A percentile compares a stretch with the other conserved stretches of the same genome.
Conservation (phyloP, 2,113 vertebrate species). For the Phrynosoma blainvillii region DNA sequence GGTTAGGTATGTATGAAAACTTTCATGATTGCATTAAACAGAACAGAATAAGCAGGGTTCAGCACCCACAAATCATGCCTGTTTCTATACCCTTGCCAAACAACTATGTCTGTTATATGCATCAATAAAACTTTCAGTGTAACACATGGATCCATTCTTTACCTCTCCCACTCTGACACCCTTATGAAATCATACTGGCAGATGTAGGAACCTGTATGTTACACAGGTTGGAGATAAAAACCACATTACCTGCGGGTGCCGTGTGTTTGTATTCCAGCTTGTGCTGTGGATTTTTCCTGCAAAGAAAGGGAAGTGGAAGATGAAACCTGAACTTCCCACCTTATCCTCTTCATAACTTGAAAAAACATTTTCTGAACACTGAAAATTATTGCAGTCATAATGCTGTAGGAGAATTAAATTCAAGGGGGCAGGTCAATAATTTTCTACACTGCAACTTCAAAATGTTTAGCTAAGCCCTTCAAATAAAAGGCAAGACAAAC, state of each 20-base stretch:
- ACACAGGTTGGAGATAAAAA: background rate
- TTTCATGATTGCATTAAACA: background rate
- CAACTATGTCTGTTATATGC: background rate
- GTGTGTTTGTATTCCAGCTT: slow-evolving; percentile 80
- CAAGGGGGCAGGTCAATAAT: background rate
- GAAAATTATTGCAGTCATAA: background rate
- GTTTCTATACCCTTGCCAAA: background rate
- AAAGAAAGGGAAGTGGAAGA: slow-evolving; percentile 34
- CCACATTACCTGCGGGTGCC: slow-evolving; percentile 67
- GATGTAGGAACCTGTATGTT: background rate
- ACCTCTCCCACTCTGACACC: background rate
- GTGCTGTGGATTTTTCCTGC: slow-evolving; percentile 83
- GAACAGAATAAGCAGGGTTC: background rate
- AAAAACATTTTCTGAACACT: slow-evolving; percentile 16
- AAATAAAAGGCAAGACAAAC: background rate
- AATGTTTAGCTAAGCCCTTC: background rate
- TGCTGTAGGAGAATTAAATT: slow-evolving; percentile 13
- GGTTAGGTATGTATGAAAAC: background rate
- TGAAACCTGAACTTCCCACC: background rate
- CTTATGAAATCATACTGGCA: background rate
- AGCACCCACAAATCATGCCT: background rate
- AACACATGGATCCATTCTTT: background rate
- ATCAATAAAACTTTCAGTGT: background rate
- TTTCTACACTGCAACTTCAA: background rate
- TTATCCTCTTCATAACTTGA: background rate